Evolutionary conservation across 1,140 invertebrate species (phyloP).

Genomic region (Sitobion miscanthi): DNA sequence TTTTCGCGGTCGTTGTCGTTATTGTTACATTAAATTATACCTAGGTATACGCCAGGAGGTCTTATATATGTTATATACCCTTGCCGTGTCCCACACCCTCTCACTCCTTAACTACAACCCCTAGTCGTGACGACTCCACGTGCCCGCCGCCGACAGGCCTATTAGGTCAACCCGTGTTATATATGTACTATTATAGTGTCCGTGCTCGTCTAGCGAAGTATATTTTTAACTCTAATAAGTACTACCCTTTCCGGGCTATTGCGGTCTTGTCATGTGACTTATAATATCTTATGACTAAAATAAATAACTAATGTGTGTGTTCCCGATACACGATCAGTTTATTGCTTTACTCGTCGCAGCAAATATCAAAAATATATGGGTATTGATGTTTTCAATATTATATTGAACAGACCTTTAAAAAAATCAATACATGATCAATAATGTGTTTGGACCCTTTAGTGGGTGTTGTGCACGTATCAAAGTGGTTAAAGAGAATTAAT

Average conservation of each 20-base stretch:
- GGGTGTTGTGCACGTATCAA: background rate
- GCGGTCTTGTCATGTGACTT: too few species aligned
- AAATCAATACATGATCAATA: too few species aligned
- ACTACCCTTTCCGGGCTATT: background rate
- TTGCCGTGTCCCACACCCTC: background rate
- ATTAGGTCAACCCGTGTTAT: background rate
- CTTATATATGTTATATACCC: background rate
- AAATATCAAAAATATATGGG: background rate
- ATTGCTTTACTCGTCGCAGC: background rate
- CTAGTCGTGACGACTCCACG: background rate
- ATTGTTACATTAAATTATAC: background rate
- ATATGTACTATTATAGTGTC: background rate
- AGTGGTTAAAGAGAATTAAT: too few species aligned
- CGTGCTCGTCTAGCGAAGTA: background rate
- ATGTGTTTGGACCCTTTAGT: background rate
- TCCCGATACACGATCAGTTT: background rate
- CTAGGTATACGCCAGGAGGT: background rate
- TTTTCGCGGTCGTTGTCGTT: conserved; percentile 13
- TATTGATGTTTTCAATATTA: background rate
- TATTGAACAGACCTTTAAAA: too few species aligned
- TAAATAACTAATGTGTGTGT: too few species aligned
- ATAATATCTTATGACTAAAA: too few species aligned
- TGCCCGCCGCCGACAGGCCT: background rate
- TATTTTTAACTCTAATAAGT: background rate
- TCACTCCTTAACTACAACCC: background rate